Conservation (phyloP, 2,797 vertebrate species). For the Mus minutoides region DNA sequence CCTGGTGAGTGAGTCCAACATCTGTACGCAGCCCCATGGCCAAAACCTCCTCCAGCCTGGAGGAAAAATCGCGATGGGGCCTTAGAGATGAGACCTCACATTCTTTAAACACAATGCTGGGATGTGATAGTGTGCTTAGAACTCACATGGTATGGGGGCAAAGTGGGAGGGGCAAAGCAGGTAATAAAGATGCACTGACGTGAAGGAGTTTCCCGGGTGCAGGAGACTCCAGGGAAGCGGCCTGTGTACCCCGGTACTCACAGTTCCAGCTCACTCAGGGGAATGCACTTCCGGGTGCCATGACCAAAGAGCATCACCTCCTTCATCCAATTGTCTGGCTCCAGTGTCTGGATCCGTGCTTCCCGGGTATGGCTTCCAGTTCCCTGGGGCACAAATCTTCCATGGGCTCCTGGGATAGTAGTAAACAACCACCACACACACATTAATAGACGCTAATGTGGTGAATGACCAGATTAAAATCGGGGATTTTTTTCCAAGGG, state of each 20-base stretch:
- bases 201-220: too few relatives aligned
- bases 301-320: constrained; percentile 92
- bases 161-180: not conserved
- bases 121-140: not conserved
- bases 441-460: not conserved
- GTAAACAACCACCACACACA: not conserved
- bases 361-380: constrained; percentile 88
- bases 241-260: constrained; percentile 84
- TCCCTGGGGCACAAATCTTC: constrained; percentile 88
- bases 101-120: not conserved
- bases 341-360: constrained; percentile 94
- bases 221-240: not conserved
- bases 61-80: not conserved
- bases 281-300: constrained; percentile 89
- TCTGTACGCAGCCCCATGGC: constrained; percentile 93
- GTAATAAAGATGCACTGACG: not conserved
- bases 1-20: constrained; percentile 92
- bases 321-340: constrained; percentile 93
- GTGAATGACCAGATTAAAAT: not conserved
- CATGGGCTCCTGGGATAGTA: constrained; percentile 91
- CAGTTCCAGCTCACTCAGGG: constrained; percentile 88
- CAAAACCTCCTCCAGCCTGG: constrained; percentile 94
- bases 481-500: not conserved
- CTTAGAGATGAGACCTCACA: not conserved
- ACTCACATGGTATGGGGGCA: not conserved